phyloP scores from a whole-genome alignment of 2,888 invertebrate genomes.

The Leptinotarsa juncta region DNA sequence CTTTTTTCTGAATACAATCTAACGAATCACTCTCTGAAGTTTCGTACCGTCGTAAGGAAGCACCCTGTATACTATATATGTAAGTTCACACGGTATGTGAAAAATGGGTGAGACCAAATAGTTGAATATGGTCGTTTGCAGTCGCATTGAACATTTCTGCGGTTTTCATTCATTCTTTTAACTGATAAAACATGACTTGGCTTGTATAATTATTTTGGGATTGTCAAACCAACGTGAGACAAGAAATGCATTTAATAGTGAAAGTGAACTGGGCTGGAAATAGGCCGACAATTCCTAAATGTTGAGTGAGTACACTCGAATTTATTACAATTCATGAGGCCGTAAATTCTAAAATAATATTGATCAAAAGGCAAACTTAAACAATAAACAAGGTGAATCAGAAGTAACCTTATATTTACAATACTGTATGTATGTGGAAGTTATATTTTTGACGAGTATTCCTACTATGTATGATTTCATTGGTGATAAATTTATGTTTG shows the following conservation, averaged over 20 bases:
- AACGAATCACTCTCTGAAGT: no score
- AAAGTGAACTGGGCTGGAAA: conserved; percentile 23
- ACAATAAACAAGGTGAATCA: no score
- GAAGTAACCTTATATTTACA: no score
- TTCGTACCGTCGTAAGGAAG: no score
- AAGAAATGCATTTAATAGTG: conserved; percentile 29
- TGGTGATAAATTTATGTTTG: no score
- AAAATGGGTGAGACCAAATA: conserved; percentile 4
- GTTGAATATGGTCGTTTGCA: background rate
- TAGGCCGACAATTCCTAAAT: conserved; percentile 13
- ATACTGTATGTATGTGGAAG: no score
- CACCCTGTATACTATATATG: background rate
- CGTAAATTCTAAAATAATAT: background rate
- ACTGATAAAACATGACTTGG: background rate
- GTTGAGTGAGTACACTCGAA: background rate
- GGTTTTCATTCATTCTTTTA: conserved; percentile 23
- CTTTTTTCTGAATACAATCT: no score
- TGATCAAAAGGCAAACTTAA: no score
- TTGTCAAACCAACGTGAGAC: conserved; percentile 31
- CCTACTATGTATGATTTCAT: no score
- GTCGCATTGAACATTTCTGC: conserved; percentile 5
- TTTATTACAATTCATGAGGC: background rate
- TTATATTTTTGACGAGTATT: no score
- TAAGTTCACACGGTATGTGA: background rate
- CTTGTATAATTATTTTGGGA: conserved; percentile 23